A percentile compares a stretch with the other conserved stretches of the same genome.
Conservation (phyloP, 2,113 vertebrate genomes). For the Odontophorus gujanensis region DNA sequence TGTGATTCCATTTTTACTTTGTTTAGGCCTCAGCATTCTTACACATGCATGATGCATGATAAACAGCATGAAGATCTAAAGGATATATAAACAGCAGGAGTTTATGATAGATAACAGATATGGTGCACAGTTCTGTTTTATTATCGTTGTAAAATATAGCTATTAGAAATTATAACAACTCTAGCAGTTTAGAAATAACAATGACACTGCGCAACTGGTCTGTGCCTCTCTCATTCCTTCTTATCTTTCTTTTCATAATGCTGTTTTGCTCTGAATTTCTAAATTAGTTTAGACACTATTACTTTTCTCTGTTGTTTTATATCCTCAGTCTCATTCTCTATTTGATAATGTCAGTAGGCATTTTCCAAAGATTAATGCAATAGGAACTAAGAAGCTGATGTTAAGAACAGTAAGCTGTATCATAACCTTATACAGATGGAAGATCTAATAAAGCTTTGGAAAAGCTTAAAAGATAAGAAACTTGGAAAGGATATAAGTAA, state of each 20-base stretch:
- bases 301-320: not conserved
- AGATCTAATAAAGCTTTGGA: not conserved
- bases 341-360: not conserved
- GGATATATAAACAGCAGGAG: not conserved
- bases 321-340: not conserved
- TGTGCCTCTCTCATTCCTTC: not conserved
- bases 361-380: constrained; percentile 14
- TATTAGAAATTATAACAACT: constrained; percentile 10
- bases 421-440: not conserved
- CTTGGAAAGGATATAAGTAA: not conserved
- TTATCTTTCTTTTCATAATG: not conserved
- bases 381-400: not conserved
- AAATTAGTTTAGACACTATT: not conserved
- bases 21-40: not conserved
- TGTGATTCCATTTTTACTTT: not conserved
- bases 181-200: not conserved
- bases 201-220: not conserved
- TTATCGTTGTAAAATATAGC: not conserved
- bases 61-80: constrained; percentile 10
- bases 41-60: not conserved
- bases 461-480: constrained; percentile 17
- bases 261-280: not conserved
- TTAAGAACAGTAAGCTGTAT: not conserved
- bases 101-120: not conserved
- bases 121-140: constrained; percentile 4